Conservation (phyloP, 2,888 invertebrate species). For the Adineta ricciae region DNA sequence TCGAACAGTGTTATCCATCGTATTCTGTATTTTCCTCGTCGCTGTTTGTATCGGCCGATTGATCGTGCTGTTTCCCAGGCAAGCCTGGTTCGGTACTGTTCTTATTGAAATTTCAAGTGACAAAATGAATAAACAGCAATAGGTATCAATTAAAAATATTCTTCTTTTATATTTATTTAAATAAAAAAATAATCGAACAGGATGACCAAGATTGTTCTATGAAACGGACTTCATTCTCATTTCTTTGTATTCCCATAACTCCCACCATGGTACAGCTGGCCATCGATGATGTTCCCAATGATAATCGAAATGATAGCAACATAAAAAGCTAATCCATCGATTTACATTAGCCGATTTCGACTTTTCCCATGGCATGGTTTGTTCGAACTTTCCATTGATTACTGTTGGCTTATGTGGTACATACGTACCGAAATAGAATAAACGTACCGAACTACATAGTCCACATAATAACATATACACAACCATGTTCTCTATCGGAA, state of each 20-base stretch:
- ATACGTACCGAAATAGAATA: not conserved
- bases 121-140: not conserved
- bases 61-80: not conserved
- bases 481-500: not conserved
- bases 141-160: not conserved
- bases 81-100: not conserved
- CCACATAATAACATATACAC: not conserved
- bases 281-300: constrained; percentile 9
- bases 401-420: not conserved
- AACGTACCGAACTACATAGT: not conserved
- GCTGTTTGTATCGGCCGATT: not conserved
- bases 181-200: too few relatives aligned
- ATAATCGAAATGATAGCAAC: constrained; percentile 2
- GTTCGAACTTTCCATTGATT: not conserved
- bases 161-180: too few relatives aligned
- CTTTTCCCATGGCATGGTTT: not conserved
- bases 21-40: not conserved
- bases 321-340: not conserved
- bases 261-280: not conserved
- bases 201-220: too few relatives aligned
- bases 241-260: not conserved
- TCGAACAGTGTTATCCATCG: not conserved
- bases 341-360: not conserved
- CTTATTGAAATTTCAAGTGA: not conserved
- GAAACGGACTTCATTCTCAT: too few relatives aligned